phyloP scores from a whole-genome alignment of 2,797 vertebrate genomes.

The Meriones psammophilus region DNA sequence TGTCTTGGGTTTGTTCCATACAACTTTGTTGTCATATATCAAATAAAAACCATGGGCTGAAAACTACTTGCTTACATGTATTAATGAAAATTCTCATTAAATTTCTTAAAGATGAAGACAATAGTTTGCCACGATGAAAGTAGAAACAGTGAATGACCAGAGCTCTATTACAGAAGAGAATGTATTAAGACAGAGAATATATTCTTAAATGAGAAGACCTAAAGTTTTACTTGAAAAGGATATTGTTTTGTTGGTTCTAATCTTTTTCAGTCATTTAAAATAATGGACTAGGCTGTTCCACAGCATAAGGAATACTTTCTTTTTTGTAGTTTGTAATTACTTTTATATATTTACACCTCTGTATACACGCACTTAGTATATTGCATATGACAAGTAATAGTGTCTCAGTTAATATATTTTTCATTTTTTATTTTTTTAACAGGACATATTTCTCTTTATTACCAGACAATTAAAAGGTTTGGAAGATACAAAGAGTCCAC shows the following conservation, averaged over 20 bases:
- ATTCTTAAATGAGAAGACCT: constrained; percentile 14
- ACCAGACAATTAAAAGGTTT: constrained; percentile 99
- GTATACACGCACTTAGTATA: constrained; percentile 6
- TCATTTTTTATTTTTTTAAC: constrained; percentile 83
- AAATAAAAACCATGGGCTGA: constrained; percentile 53
- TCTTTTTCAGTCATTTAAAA: constrained; percentile 59
- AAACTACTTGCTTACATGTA: constrained; percentile 60
- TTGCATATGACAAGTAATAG: constrained; percentile 67
- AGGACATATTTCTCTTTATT: constrained; percentile 99
- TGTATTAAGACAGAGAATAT: not conserved
- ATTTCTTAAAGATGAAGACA: constrained; percentile 50
- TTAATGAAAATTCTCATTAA: constrained; percentile 19
- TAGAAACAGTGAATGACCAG: not conserved
- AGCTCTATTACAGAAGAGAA: not conserved
- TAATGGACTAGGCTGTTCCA: constrained; percentile 8
- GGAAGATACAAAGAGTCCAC: constrained; percentile 99
- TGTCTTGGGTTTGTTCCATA: not conserved
- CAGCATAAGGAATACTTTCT: constrained; percentile 57
- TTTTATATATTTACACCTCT: not conserved
- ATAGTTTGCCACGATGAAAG: constrained; percentile 9
- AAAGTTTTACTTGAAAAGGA: constrained; percentile 50
- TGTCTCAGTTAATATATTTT: constrained; percentile 77
- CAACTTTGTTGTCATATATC: constrained; percentile 40
- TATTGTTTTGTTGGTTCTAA: constrained; percentile 60
- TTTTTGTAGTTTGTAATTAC: constrained; percentile 59